A percentile compares a stretch with the other conserved stretches of the same genome.
Conservation (phyloP, 2,888 invertebrate species). For the Malthinus seriepunctatus region DNA sequence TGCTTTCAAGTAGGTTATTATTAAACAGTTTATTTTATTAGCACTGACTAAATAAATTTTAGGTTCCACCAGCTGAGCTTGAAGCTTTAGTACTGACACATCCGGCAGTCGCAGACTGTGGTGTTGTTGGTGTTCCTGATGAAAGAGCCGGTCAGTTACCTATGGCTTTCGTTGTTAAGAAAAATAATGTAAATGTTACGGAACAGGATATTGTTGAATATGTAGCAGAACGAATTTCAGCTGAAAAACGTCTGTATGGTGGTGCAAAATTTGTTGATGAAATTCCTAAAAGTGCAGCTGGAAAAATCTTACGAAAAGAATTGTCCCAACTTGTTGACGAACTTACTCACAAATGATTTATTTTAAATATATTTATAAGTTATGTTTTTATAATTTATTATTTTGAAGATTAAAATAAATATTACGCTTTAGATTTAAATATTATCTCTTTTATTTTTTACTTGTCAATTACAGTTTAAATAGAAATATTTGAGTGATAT, state of each 20-base stretch:
- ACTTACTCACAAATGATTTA: too few species aligned
- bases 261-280: slow-evolving; percentile 56
- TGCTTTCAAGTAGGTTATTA: neutral
- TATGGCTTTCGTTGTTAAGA: slow-evolving; percentile 73
- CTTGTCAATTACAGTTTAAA: too few species aligned
- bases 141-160: slow-evolving; percentile 78
- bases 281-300: slow-evolving; percentile 56
- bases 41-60: slow-evolving; percentile 10
- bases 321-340: slow-evolving; percentile 33
- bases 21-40: neutral
- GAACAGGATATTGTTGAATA: slow-evolving; percentile 53
- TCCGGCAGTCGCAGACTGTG: slow-evolving; percentile 74
- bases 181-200: slow-evolving; percentile 57
- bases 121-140: slow-evolving; percentile 80
- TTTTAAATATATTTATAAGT: too few species aligned
- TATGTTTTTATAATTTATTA: too few species aligned
- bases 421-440: too few species aligned
- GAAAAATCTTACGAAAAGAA: slow-evolving; percentile 57
- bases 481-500: too few species aligned
- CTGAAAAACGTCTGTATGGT: slow-evolving; percentile 74
- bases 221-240: slow-evolving; percentile 65
- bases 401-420: too few species aligned
- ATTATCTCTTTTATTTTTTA: too few species aligned
- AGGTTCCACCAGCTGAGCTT: slow-evolving; percentile 83
- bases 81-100: slow-evolving; percentile 80